These are phyloP conservation scores for Alca torda DNA, from an alignment of 2,797 vertebrate species.

Conservation along the genomic window DNA sequence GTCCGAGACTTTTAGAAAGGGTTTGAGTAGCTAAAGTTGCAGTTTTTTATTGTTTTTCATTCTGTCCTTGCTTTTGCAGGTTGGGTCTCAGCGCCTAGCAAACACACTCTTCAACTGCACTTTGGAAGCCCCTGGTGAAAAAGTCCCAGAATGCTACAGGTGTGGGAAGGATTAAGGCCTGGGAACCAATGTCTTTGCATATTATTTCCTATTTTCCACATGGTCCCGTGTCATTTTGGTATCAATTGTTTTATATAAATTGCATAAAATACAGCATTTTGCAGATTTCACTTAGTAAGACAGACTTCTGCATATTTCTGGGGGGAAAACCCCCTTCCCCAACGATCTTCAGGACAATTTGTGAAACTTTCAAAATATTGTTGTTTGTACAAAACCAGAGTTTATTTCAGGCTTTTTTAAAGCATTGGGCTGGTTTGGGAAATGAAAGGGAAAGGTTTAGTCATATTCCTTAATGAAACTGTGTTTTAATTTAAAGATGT, in stretches of 20 bases:
- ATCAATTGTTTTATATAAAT: neutral
- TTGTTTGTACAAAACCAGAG: neutral
- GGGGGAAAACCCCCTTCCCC: neutral
- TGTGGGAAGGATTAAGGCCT: neutral
- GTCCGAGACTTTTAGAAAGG: neutral
- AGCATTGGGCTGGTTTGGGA: neutral
- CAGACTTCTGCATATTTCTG: neutral
- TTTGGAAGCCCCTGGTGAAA: neutral
- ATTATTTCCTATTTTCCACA: neutral
- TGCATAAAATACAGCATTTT: neutral
- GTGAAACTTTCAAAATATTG: neutral
- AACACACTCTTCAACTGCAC: neutral
- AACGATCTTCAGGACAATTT: neutral
- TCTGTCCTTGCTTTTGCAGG: neutral
- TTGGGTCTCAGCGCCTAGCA: neutral
- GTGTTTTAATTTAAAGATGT: slow-evolving; percentile 47
- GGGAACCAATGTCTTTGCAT: neutral
- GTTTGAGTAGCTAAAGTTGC: neutral
- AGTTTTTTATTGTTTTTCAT: neutral
- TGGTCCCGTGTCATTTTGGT: neutral
- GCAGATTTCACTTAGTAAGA: neutral
- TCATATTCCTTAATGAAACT: neutral
- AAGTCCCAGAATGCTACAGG: neutral
- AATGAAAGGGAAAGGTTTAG: neutral
- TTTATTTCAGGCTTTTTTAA: neutral